A percentile compares a stretch with the other conserved stretches of the same genome.
Conservation (phyloP, 2,113 vertebrate species). For the Talpa occidentalis region DNA sequence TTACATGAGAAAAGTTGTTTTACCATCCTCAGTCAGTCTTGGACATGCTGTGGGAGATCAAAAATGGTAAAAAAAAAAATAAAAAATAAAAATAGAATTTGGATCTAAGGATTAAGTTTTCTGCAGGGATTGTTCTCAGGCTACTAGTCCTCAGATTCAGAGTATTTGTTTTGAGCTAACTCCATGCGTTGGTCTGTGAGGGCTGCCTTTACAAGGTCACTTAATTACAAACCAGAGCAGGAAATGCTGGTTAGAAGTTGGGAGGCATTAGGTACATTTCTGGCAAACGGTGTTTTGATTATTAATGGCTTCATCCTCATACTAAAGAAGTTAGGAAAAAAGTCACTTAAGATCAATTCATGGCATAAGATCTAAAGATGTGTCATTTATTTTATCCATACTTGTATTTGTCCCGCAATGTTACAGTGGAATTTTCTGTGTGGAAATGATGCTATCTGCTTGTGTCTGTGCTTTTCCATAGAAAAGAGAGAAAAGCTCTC, state of each 20-base stretch:
- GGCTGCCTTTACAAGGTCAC: not conserved
- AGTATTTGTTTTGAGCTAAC: not conserved
- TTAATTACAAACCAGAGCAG: no score
- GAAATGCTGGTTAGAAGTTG: no score
- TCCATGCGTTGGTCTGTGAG: no score
- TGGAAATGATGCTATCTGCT: not conserved
- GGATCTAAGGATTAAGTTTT: not conserved
- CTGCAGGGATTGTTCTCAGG: not conserved
- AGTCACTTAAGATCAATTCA: not conserved
- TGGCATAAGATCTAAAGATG: not conserved
- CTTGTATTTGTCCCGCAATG: not conserved
- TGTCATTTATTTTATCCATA: not conserved
- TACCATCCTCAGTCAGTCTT: not conserved
- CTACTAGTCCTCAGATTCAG: not conserved
- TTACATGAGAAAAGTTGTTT: not conserved
- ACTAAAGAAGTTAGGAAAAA: not conserved
- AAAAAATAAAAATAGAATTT: not conserved
- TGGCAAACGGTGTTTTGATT: no score
- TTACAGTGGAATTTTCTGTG: not conserved
- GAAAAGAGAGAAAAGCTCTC: not conserved
- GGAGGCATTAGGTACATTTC: no score
- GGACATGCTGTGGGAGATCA: not conserved
- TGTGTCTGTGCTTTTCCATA: not conserved
- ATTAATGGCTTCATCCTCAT: no score
- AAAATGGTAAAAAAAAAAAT: not conserved